Percentiles rank a stretch among this genome's conserved stretches.
phyloP scores from a whole-genome alignment of 2,797 vertebrate species.

The Enteromius fasciolatus region DNA sequence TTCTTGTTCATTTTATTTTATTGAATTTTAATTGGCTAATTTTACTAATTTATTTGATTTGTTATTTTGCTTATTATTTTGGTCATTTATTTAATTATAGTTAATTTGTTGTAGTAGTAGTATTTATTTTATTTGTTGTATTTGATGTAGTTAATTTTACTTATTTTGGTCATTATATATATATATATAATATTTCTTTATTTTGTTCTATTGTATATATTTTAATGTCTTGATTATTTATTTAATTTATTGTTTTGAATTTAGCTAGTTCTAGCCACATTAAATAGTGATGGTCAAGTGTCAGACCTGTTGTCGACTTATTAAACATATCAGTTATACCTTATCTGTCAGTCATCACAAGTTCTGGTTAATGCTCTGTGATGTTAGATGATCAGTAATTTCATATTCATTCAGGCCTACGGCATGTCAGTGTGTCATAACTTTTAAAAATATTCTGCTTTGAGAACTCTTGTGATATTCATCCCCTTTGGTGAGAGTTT shows the following conservation, averaged over 20 bases:
- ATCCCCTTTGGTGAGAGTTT: neutral
- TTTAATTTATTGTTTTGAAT: neutral
- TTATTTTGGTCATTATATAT: no score
- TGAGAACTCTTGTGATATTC: neutral
- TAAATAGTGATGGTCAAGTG: neutral
- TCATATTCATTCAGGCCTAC: neutral
- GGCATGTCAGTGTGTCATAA: constrained; percentile 7
- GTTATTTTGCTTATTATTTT: no score
- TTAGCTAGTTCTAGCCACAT: neutral
- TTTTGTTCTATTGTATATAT: neutral
- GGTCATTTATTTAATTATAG: no score
- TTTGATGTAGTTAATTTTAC: no score
- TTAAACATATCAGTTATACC: neutral
- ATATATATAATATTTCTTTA: no score
- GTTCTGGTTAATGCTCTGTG: neutral
- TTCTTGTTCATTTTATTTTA: no score
- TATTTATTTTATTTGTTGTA: no score
- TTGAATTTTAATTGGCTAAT: neutral
- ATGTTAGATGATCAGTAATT: neutral
- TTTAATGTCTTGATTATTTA: neutral
- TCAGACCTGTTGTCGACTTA: neutral
- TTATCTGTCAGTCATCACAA: neutral
- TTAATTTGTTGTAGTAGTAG: no score
- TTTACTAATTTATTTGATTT: no score
- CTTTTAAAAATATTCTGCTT: neutral